Base-by-base conservation (phyloP, 2,888 invertebrate species). In the Andrena bicolor region DNA sequence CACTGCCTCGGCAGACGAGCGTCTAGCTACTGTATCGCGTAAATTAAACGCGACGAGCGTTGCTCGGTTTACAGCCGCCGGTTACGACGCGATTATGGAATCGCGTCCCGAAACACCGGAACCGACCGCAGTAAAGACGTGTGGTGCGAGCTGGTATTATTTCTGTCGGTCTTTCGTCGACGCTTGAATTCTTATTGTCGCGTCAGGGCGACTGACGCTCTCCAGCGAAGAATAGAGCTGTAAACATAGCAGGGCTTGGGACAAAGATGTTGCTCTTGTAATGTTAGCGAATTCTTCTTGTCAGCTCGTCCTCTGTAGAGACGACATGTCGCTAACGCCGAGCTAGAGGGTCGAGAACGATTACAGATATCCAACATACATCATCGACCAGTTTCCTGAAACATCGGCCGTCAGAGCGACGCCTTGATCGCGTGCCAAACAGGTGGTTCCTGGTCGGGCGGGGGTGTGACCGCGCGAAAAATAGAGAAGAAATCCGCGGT, bases 351-450 rank as follows among this genome's bases (percentile, higher is more conserved):
- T 8, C n/a, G 23, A 16, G 32, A 7, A 61, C 10, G 30, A 23
- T 10, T 16, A 16, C 32, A 35, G 20, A 23, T 26, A 20, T 69
- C 58, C 10, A 16, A 28, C 26, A 13, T 13, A 13, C 51, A 49
- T 58, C 61, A 69, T 76, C 51, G 60, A 61, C 26, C 53, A 23
- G 64, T 41, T 78, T 69, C 64, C 53, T 32, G 49, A 81, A 76
- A 69, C 75, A 66, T 61, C 65, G 49, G 28, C 70, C 41, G 58
- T 26, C 32, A 35, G 56, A 65, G 56, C 48, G 66, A 74, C 73
- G 76, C 76, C 83, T 93, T 92, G 93, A 93, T 89, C 75, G 75
- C 71, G 82, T 90, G 93, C 93, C 93, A 93, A 93, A 92, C 93
- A 93, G 93, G 93, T 93, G 93, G 93, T 93, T 93, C 84, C 77